These are phyloP conservation scores for Tetragnatha montana DNA, from an alignment of 2,888 invertebrate species.

Conservation along the genomic window DNA sequence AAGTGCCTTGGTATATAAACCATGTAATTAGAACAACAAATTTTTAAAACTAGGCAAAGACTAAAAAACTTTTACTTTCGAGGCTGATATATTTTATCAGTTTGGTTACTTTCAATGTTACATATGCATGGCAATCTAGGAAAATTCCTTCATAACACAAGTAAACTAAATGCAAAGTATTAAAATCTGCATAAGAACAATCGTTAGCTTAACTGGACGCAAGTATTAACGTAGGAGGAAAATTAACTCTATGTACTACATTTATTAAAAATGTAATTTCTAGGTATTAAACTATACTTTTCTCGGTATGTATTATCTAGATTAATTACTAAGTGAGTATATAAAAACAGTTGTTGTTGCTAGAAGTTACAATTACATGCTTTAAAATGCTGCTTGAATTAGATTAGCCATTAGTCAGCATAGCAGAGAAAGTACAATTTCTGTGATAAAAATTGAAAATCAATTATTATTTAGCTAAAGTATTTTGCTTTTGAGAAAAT, in stretches of 20 bases:
- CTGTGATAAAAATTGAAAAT: conserved; percentile 50
- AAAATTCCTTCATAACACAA: neutral
- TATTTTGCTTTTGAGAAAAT: conserved; percentile 18
- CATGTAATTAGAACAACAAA: too few relatives aligned
- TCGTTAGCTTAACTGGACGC: conserved; percentile 21
- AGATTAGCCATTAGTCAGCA: conserved; percentile 34
- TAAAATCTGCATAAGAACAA: neutral
- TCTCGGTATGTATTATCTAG: conserved; percentile 24
- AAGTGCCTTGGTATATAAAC: neutral
- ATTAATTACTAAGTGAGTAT: conserved; percentile 4
- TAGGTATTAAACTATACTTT: neutral
- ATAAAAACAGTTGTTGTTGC: conserved; percentile 21
- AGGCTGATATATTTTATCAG: too few relatives aligned
- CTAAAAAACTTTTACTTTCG: too few relatives aligned
- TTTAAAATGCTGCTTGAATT: conserved; percentile 28
- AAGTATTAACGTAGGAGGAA: conserved; percentile 22
- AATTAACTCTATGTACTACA: conserved; percentile 4
- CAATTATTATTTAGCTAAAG: neutral
- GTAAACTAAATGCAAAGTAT: conserved; percentile 27
- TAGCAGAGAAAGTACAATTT: conserved; percentile 46
- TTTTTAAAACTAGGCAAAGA: too few relatives aligned
- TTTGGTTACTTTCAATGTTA: too few relatives aligned
- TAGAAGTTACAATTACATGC: conserved; percentile 20
- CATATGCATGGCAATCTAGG: neutral
- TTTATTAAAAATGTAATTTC: conserved; percentile 3